Conservation (phyloP, 1,140 invertebrate genomes). For the Triops cancriformis region DNA sequence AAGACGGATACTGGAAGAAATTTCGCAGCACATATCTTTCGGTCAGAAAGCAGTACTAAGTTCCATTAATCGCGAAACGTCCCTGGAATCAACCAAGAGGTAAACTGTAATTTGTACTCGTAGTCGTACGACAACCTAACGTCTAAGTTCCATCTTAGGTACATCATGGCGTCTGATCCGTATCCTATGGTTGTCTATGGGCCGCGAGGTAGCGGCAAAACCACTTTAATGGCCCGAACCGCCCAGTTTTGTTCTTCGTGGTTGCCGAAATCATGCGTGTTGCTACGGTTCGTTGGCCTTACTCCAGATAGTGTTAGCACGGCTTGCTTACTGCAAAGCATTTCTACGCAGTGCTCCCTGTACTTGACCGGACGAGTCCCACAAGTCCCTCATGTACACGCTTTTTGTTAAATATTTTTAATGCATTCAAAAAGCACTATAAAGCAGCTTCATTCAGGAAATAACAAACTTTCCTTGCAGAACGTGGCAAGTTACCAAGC, state of each 20-base stretch:
- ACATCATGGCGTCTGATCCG: constrained; percentile 51
- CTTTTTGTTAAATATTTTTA: no score
- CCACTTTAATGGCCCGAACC: constrained; percentile 60
- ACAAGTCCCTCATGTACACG: constrained; percentile 48
- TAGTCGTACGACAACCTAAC: background rate
- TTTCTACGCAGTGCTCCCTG: constrained; percentile 57
- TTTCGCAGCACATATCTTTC: constrained; percentile 51
- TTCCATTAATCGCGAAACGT: constrained; percentile 51
- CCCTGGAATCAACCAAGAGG: constrained; percentile 55
- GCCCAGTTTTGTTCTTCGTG: constrained; percentile 55
- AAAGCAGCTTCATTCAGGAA: background rate
- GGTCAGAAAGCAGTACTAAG: constrained; percentile 55
- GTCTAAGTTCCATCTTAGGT: constrained; percentile 42
- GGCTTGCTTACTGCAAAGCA: constrained; percentile 53
- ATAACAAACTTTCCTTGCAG: background rate
- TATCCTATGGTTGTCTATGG: constrained; percentile 64
- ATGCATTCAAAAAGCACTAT: background rate
- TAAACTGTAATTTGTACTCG: constrained; percentile 37
- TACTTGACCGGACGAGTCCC: constrained; percentile 47
- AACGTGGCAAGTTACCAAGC: constrained; percentile 28
- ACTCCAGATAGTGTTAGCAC: constrained; percentile 57
- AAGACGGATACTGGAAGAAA: constrained; percentile 50
- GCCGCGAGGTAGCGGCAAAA: constrained; percentile 68
- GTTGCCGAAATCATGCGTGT: constrained; percentile 52
- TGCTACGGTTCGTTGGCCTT: constrained; percentile 55